phyloP scores from a whole-genome alignment of 2,888 invertebrate species.

The Sarcophaga subvicina region DNA sequence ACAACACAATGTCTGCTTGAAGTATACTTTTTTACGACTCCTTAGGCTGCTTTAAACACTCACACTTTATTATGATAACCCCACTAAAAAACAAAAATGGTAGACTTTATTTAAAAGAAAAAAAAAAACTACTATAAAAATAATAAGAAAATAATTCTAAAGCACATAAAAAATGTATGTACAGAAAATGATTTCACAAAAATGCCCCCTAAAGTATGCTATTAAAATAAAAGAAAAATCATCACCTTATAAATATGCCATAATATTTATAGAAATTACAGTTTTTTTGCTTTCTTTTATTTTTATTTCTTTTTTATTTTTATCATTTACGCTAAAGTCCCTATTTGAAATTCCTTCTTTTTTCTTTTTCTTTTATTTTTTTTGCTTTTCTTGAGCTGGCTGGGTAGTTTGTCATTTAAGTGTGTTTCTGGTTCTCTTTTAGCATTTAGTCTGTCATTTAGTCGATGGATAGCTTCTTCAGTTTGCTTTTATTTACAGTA shows the following conservation, averaged over 20 bases:
- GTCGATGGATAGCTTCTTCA: constrained; percentile 5
- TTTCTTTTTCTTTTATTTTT: neutral
- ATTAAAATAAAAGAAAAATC: constrained; percentile 40
- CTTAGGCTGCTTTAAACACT: neutral
- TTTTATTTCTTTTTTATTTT: neutral
- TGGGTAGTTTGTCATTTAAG: constrained; percentile 29
- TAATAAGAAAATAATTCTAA: neutral
- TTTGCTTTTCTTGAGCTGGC: neutral
- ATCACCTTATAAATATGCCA: constrained; percentile 41
- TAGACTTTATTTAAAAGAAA: neutral
- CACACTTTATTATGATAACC: neutral
- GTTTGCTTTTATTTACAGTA: neutral
- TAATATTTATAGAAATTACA: constrained; percentile 24
- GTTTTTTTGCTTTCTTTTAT: neutral
- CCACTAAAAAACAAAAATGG: neutral
- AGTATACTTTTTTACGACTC: neutral
- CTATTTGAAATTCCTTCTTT: no score
- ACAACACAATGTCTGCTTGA: neutral
- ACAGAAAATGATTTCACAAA: neutral
- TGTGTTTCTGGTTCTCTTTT: neutral
- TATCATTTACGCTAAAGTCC: no score
- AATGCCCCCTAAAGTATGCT: constrained; percentile 27
- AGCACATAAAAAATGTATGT: neutral
- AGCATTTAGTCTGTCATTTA: neutral
- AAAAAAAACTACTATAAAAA: neutral